These are phyloP conservation scores for Amphipoea lucens DNA, from an alignment of 2,888 invertebrate genomes.

Conservation along the genomic window DNA sequence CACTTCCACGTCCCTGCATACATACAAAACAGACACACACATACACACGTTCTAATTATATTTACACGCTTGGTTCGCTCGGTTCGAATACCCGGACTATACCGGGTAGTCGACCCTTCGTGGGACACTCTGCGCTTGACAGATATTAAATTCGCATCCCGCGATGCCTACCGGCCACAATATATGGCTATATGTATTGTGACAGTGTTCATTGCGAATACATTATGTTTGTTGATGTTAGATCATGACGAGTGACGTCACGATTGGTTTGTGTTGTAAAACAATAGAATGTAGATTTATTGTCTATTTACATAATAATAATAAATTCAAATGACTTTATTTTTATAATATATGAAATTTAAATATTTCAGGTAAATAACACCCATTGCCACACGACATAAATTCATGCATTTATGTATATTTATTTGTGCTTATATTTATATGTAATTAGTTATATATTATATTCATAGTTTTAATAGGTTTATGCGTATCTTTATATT, in stretches of 20 bases:
- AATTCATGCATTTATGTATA: no score
- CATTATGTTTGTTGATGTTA: slow-evolving; percentile 67
- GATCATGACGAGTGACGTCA: slow-evolving; percentile 53
- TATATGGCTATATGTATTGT: slow-evolving; percentile 76
- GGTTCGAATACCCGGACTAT: slow-evolving; percentile 64
- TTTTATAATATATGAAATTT: no score
- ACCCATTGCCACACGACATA: no score
- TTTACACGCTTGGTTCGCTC: slow-evolving; percentile 58
- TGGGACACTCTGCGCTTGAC: slow-evolving; percentile 84
- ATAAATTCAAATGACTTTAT: no score
- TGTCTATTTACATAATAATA: neutral
- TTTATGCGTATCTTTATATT: no score
- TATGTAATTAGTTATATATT: no score
- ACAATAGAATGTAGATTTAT: neutral
- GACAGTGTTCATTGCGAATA: slow-evolving; percentile 68
- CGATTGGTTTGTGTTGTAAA: slow-evolving; percentile 24
- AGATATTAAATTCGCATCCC: slow-evolving; percentile 89
- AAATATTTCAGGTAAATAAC: no score
- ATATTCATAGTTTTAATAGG: no score
- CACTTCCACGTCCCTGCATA: slow-evolving; percentile 27
- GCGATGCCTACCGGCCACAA: slow-evolving; percentile 80
- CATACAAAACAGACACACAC: slow-evolving; percentile 35
- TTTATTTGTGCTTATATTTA: no score
- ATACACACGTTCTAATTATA: slow-evolving; percentile 48
- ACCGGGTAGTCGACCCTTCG: slow-evolving; percentile 68